A percentile compares a stretch with the other conserved stretches of the same genome.
Evolutionary conservation across 2,113 vertebrate species (phyloP).

Genomic region (Apeltes quadracus): DNA sequence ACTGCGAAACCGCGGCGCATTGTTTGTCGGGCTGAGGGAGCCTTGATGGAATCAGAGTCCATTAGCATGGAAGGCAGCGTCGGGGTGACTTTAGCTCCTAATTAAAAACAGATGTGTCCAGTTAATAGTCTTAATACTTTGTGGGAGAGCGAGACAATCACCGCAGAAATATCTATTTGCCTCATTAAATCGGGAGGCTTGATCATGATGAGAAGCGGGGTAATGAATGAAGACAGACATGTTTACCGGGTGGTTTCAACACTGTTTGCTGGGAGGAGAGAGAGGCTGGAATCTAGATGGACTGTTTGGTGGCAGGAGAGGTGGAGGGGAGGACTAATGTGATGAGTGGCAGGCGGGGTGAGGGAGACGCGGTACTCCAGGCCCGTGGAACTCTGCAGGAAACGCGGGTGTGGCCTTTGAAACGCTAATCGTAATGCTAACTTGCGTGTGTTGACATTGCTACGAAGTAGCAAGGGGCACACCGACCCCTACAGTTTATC

Average conservation of each 20-base stretch:
- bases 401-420: neutral
- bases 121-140: conserved; percentile 88
- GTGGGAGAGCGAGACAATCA: conserved; percentile 85
- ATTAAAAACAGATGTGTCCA: conserved; percentile 89
- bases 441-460: neutral
- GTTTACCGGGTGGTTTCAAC: conserved; percentile 83
- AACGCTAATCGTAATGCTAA: neutral
- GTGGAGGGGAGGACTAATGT: conserved; percentile 33
- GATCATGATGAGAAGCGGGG: conserved; percentile 82
- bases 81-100: conserved; percentile 85
- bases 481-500: no score
- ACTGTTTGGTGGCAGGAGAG: conserved; percentile 45
- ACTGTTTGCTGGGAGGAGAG: conserved; percentile 72
- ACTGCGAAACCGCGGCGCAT: conserved; percentile 42
- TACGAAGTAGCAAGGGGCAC: neutral
- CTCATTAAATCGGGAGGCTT: conserved; percentile 84
- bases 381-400: neutral
- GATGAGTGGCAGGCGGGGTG: conserved; percentile 56
- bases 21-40: conserved; percentile 69
- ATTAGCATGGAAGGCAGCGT: conserved; percentile 84
- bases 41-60: conserved; percentile 78
- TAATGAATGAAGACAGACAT: conserved; percentile 86
- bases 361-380: conserved; percentile 18
- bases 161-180: conserved; percentile 83
- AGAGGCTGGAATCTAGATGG: conserved; percentile 54